phyloP scores from a whole-genome alignment of 1,140 invertebrate genomes.

The Drosophila asahinai region DNA sequence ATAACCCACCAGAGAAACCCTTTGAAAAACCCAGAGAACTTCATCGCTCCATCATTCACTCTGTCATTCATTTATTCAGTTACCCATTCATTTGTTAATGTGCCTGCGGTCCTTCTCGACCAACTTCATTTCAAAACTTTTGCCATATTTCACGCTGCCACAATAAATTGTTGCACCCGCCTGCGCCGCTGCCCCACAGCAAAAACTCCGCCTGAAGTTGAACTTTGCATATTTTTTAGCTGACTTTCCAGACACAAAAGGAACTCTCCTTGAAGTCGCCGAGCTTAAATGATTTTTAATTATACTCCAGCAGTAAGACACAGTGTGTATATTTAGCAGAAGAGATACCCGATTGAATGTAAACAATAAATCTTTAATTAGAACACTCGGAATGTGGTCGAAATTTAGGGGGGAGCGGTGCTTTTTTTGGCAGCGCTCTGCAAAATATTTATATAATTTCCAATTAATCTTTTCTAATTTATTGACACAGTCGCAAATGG shows the following conservation, averaged over 20 bases:
- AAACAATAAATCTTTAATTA: slow-evolving; percentile 66
- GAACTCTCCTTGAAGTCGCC: neutral
- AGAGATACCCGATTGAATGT: neutral
- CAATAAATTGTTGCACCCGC: slow-evolving; percentile 68
- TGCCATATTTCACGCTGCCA: slow-evolving; percentile 67
- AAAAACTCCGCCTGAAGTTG: slow-evolving; percentile 1
- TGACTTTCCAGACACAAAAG: slow-evolving; percentile 2
- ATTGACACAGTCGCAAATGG: slow-evolving; percentile 64
- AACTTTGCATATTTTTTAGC: slow-evolving; percentile 35
- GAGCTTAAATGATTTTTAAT: slow-evolving; percentile 73
- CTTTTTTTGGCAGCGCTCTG: neutral
- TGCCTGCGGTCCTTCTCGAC: slow-evolving; percentile 38
- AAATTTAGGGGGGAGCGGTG: neutral
- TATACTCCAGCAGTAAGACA: slow-evolving; percentile 31
- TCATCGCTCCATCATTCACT: slow-evolving; percentile 32
- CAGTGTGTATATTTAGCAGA: slow-evolving; percentile 11
- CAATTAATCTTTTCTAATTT: slow-evolving; percentile 81
- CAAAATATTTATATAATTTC: slow-evolving; percentile 57
- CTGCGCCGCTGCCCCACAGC: neutral
- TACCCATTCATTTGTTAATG: slow-evolving; percentile 54
- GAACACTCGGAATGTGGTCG: slow-evolving; percentile 17
- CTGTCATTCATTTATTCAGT: slow-evolving; percentile 54
- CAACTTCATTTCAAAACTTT: slow-evolving; percentile 77
- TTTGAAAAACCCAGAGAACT: slow-evolving; percentile 39
- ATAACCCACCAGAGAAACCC: neutral